Percentiles rank a stretch among this genome's conserved stretches.
Conservation (phyloP, 2,888 invertebrate genomes). For the Caenorhabditis uteleia region DNA sequence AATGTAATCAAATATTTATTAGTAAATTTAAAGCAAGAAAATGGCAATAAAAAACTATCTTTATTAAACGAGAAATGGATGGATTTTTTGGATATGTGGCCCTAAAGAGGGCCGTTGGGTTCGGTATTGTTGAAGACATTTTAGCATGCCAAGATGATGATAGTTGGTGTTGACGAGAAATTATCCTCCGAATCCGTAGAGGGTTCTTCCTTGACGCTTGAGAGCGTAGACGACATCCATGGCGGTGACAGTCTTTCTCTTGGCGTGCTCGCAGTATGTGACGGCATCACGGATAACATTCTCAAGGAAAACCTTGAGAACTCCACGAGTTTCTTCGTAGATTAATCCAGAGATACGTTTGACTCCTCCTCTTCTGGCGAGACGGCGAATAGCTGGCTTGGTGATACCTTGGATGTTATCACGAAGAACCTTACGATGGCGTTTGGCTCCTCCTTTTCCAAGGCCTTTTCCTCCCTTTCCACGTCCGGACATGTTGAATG, state of each 20-base stretch:
- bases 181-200: constrained; percentile 76
- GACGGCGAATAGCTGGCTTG: constrained; percentile 71
- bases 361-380: constrained; percentile 70
- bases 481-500: constrained; percentile 84
- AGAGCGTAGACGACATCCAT: constrained; percentile 87
- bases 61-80: no score
- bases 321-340: constrained; percentile 42
- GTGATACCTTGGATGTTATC: constrained; percentile 62
- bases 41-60: no score
- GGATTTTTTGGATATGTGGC: constrained; percentile 53
- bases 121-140: constrained; percentile 14
- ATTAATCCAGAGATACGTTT: constrained; percentile 62
- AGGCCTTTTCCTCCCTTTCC: constrained; percentile 83
- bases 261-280: constrained; percentile 85
- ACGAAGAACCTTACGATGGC: constrained; percentile 73
- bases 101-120: constrained; percentile 62
- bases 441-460: constrained; percentile 83
- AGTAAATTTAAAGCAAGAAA: no score
- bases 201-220: constrained; percentile 82
- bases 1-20: no score
- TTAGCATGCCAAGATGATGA: no score
- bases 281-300: constrained; percentile 85
- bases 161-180: not conserved
- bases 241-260: constrained; percentile 84
- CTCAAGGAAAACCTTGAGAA: constrained; percentile 78